These are phyloP conservation scores for Perodicticus potto DNA, from an alignment of 2,797 vertebrate genomes.

Conservation along the genomic window DNA sequence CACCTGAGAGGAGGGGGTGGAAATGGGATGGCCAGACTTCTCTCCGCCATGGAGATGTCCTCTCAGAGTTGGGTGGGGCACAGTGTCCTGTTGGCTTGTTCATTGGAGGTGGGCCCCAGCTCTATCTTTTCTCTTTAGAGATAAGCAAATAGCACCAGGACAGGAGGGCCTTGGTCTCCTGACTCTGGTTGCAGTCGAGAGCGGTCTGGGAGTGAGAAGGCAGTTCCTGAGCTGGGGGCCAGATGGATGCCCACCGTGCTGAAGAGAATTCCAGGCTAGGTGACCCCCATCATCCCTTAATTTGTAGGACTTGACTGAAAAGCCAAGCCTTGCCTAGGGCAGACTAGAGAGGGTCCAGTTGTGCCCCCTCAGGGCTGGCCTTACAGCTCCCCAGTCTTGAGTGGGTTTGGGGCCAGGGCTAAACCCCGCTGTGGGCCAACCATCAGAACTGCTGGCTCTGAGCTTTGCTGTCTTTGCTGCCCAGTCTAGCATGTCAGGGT, in stretches of 20 bases:
- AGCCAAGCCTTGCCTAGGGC: not conserved
- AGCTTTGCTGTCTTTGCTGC: not conserved
- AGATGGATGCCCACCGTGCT: accelerated
- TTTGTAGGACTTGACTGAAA: not conserved
- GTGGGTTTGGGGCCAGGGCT: not conserved
- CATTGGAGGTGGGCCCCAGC: not conserved
- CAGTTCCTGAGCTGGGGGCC: not conserved
- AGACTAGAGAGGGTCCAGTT: not conserved
- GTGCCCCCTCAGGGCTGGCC: not conserved
- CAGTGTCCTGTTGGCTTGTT: not conserved
- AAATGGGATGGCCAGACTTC: not conserved
- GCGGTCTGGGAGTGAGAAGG: not conserved
- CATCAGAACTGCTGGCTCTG: not conserved
- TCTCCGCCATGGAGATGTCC: not conserved
- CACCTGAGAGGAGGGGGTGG: not conserved
- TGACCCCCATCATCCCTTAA: not conserved
- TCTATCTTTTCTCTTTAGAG: not conserved
- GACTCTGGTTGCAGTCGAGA: not conserved
- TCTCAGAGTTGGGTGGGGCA: not conserved
- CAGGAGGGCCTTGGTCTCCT: not conserved
- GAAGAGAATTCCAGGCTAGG: not conserved
- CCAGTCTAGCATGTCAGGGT: not conserved
- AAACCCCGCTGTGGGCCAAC: not conserved
- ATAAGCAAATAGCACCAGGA: not conserved
- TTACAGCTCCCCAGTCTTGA: not conserved